phyloP scores from a whole-genome alignment of 2,797 vertebrate species.

The Crocidura indochinensis region DNA sequence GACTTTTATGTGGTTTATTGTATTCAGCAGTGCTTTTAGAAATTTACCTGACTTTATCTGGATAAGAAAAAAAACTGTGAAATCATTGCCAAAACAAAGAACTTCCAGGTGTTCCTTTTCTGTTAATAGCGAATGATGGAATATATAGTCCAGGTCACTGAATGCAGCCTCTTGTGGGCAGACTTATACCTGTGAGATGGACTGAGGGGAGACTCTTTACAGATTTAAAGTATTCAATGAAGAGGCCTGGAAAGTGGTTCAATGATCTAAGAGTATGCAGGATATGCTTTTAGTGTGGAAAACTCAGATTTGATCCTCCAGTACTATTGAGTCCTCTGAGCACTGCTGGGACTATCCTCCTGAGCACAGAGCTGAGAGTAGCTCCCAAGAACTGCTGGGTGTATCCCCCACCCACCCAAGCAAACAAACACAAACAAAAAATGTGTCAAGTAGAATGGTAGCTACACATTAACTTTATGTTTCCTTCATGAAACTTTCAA shows the following conservation, averaged over 20 bases:
- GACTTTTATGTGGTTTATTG: too few species aligned
- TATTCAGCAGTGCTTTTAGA: too few species aligned
- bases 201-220: background rate
- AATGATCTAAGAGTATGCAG: too few species aligned
- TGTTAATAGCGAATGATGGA: background rate
- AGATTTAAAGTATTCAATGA: background rate
- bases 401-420: too few species aligned
- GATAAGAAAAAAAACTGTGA: background rate
- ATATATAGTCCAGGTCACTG: background rate
- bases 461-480: background rate
- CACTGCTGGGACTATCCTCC: too few species aligned
- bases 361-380: too few species aligned
- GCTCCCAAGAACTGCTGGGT: too few species aligned
- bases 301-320: too few species aligned
- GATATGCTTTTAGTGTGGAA: too few species aligned
- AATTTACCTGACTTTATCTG: constrained; percentile 12
- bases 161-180: fast-evolving
- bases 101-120: background rate
- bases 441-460: background rate
- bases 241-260: too few species aligned
- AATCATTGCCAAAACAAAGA: background rate
- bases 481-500: background rate
- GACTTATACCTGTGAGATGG: background rate
- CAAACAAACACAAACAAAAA: too few species aligned
- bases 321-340: too few species aligned